Base-by-base conservation (phyloP, 1,140 invertebrate genomes). In the Brachionus angularis region DNA sequence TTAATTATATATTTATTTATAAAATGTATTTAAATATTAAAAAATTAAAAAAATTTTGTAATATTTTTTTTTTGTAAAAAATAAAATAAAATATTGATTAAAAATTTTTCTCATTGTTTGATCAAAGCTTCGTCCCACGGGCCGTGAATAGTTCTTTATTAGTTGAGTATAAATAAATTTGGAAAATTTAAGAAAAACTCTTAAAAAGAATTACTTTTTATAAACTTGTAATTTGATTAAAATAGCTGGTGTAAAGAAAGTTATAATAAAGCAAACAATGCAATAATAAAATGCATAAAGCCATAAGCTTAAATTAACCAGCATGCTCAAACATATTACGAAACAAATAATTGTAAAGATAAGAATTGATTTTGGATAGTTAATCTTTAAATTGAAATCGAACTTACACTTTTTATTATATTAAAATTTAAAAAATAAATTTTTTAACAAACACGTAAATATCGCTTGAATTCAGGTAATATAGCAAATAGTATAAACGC, bases 401-500 rank as follows among this genome's bases (percentile, higher is more conserved):
- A n/a, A n/a, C n/a, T n/a, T n/a, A n/a, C n/a, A n/a, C n/a, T 8
- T 62, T 64, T 64, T 21, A 21, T n/a, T 34, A 16, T 14, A n/a
- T 61, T 23, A 25, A 64, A 18, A 14, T 69, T n/a, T 55, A 71
- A 7, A 34, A 23, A 18, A 49, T 8, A 23, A 58, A 10, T 29
- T 42, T 16, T 21, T 64, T 47, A 52, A 80, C 74, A 67, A 72
- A 74, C 79, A 75, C 85, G 77, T 71, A 87, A 72, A 70, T 85
- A 80, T 74, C 84, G 83, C 72, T 91, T 84, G 16, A 96, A 81
- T 70, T 89, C 85, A 5, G 93, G 93, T 77, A 90, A 89, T 10
- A 96, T 79, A 0, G 92, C 90, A 83, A 97, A 97, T 73, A 89
- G 84, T 75, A 89, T 85, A 1, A 92, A 89, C 0, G 93, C 87